These are phyloP conservation scores for Drosophila suzukii DNA, from an alignment of 1,140 invertebrate species.

Conservation along the genomic window DNA sequence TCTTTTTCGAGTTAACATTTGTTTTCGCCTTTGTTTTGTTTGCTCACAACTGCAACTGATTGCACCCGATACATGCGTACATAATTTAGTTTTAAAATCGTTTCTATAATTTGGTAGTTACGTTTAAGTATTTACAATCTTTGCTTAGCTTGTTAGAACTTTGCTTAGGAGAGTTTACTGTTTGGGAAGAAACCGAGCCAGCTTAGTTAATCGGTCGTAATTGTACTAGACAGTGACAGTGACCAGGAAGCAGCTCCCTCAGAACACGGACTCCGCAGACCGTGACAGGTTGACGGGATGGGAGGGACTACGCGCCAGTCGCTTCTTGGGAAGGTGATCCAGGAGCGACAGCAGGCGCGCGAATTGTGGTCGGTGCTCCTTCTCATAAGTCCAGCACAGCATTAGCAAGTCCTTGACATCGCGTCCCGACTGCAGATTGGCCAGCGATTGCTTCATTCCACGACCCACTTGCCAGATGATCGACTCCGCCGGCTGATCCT, in stretches of 20 bases:
- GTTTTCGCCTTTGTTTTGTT: conserved; percentile 32
- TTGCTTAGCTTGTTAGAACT: conserved; percentile 38
- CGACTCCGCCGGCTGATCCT: conserved; percentile 95
- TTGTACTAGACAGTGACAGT: conserved; percentile 31
- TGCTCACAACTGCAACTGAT: conserved; percentile 48
- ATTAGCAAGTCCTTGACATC: conserved; percentile 99
- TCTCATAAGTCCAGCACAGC: conserved; percentile 96
- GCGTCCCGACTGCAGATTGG: conserved; percentile 96
- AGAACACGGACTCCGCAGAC: conserved; percentile 96
- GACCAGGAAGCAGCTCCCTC: conserved; percentile 27
- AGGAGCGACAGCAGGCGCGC: conserved; percentile 92
- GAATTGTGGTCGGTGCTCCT: conserved; percentile 95
- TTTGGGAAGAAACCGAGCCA: conserved; percentile 9
- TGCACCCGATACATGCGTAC: conserved; percentile 44
- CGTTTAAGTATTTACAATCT: conserved; percentile 63
- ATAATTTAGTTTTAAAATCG: conserved; percentile 44
- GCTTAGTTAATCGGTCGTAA: conserved; percentile 17
- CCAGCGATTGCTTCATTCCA: conserved; percentile 97
- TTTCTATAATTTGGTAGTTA: conserved; percentile 42
- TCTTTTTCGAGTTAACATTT: conserved; percentile 67
- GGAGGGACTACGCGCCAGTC: conserved; percentile 97
- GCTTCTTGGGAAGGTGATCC: conserved; percentile 96
- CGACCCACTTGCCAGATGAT: conserved; percentile 99
- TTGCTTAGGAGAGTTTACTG: conserved; percentile 29
- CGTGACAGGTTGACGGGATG: conserved; percentile 97